These are phyloP conservation scores for Molanna angustata DNA, from an alignment of 2,888 invertebrate genomes.

Conservation along the genomic window DNA sequence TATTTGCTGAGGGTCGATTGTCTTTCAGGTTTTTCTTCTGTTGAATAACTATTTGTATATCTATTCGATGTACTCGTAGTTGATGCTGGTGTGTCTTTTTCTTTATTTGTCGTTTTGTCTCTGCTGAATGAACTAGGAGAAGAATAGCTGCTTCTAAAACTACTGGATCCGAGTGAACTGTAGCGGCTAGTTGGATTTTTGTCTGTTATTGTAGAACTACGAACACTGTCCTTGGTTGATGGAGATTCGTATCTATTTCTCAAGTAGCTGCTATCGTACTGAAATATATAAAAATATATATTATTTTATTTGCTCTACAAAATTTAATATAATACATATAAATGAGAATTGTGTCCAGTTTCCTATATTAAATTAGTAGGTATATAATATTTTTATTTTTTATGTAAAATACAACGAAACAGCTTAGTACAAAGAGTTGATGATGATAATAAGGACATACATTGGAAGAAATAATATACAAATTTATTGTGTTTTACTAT, in stretches of 20 bases:
- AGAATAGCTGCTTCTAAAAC: conserved; percentile 22
- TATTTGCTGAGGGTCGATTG: conserved; percentile 26
- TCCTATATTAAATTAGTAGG: neutral
- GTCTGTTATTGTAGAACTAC: conserved; percentile 16
- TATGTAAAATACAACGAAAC: too few species aligned
- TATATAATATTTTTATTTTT: neutral
- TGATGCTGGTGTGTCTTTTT: conserved; percentile 46
- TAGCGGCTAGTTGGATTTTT: conserved; percentile 22
- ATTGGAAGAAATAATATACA: too few species aligned
- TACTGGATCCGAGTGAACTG: conserved; percentile 15
- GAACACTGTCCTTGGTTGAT: conserved; percentile 14
- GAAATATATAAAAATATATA: conserved; percentile 16
- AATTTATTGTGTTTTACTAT: too few species aligned
- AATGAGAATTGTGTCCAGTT: neutral
- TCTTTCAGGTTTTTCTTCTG: conserved; percentile 28
- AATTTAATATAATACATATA: neutral
- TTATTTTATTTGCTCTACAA: neutral
- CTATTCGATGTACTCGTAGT: conserved; percentile 47
- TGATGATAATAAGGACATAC: too few species aligned
- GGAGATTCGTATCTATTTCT: conserved; percentile 23
- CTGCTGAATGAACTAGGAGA: conserved; percentile 34
- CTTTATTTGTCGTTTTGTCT: conserved; percentile 43
- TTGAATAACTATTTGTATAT: conserved; percentile 42
- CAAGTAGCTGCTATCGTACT: conserved; percentile 30
- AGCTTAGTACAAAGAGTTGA: too few species aligned